phyloP scores from a whole-genome alignment of 2,113 vertebrate species.

The Nycticryphes semicollaris region DNA sequence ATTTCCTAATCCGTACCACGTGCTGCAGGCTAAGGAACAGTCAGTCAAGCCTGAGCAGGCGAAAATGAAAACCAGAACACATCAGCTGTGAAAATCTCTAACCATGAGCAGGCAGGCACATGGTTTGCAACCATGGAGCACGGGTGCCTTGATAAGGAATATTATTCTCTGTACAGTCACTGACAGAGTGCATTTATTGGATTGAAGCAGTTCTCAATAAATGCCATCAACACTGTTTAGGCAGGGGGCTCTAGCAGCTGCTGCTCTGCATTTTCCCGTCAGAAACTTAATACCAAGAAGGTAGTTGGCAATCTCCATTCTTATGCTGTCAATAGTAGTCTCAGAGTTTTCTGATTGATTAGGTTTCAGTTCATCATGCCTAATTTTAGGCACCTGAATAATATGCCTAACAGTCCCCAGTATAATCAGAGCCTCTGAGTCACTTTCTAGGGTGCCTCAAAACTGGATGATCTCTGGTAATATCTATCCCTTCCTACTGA shows the following conservation, averaged over 20 bases:
- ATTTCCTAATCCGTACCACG: background rate
- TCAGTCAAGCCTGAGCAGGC: background rate
- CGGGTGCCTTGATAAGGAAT: background rate
- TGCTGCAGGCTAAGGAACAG: rapidly evolving
- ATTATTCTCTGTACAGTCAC: background rate
- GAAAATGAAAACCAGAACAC: background rate
- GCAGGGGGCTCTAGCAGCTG: background rate
- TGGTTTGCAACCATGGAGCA: background rate
- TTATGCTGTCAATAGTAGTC: background rate
- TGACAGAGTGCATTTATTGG: background rate
- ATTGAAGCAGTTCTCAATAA: background rate
- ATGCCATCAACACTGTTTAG: background rate
- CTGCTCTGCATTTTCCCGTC: background rate
- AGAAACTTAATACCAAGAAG: background rate
- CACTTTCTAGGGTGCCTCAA: background rate
- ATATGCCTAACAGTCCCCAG: background rate
- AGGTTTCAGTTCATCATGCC: background rate
- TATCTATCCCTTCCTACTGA: background rate
- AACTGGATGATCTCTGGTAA: background rate
- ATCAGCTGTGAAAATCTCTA: background rate
- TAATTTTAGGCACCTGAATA: background rate
- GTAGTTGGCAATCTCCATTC: background rate
- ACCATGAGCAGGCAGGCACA: background rate
- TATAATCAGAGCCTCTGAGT: background rate
- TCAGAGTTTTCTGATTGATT: background rate